Percentiles rank a stretch among this genome's conserved stretches.
These are phyloP conservation scores for Grantiella picta DNA, from an alignment of 2,113 vertebrate species.

Conservation along the genomic window DNA sequence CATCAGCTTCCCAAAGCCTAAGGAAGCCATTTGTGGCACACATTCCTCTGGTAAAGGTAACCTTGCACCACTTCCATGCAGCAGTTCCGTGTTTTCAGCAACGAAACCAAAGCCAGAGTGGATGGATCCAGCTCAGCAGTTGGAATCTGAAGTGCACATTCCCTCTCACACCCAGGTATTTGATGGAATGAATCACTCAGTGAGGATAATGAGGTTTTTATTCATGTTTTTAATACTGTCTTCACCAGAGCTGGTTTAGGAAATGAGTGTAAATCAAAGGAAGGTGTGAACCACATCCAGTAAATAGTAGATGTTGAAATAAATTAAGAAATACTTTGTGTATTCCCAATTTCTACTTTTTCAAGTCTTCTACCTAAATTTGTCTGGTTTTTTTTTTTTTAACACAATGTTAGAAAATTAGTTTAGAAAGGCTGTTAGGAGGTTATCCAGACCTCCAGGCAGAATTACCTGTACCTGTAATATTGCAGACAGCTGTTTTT, in stretches of 20 bases:
- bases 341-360: background rate
- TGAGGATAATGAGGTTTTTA: background rate
- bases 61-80: slow-evolving; percentile 26
- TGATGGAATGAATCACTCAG: background rate
- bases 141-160: background rate
- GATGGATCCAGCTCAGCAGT: background rate
- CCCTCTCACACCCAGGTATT: slow-evolving; percentile 46
- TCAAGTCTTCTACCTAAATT: background rate
- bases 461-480: slow-evolving; percentile 40
- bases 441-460: slow-evolving; percentile 59
- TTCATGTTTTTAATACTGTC: background rate
- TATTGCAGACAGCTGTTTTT: slow-evolving; percentile 54
- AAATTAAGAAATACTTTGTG: background rate
- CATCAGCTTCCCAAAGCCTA: background rate
- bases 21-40: background rate
- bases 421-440: slow-evolving; percentile 6
- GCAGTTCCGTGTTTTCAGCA: slow-evolving; percentile 12
- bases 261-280: background rate
- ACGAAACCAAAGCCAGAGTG: background rate
- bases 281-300: background rate
- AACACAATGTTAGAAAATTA: background rate
- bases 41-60: background rate
- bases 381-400: background rate
- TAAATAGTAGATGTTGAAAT: background rate
- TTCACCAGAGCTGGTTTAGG: background rate